A percentile compares a stretch with the other conserved stretches of the same genome.
Evolutionary conservation across 2,888 invertebrate genomes (phyloP).

Genomic region (Pammene fasciana): DNA sequence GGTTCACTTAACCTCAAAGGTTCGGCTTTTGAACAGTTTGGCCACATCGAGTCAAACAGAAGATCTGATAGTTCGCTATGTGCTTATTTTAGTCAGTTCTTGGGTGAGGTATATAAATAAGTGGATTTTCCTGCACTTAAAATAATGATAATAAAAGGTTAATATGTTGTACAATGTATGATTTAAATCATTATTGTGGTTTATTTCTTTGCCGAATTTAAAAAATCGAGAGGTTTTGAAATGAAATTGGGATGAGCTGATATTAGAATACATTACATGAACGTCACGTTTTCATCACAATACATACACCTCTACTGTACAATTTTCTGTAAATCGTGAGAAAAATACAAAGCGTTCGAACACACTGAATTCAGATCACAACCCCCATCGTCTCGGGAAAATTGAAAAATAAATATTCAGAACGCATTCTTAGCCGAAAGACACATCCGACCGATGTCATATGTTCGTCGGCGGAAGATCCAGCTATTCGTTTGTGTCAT

Average conservation of each 20-base stretch:
- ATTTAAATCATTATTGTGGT: too few species aligned
- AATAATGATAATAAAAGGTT: too few species aligned
- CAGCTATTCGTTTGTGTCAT: slow-evolving; percentile 9
- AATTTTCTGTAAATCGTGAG: slow-evolving; percentile 27
- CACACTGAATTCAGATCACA: slow-evolving; percentile 55
- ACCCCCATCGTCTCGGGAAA: slow-evolving; percentile 51
- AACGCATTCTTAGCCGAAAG: slow-evolving; percentile 51
- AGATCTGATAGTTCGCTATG: slow-evolving; percentile 13
- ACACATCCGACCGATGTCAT: slow-evolving; percentile 53
- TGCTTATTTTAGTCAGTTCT: neutral
- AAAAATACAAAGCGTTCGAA: slow-evolving; percentile 40
- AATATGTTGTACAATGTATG: too few species aligned
- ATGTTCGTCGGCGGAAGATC: slow-evolving; percentile 42
- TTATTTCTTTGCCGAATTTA: too few species aligned
- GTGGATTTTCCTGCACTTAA: too few species aligned
- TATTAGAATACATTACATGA: neutral
- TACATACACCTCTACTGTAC: slow-evolving; percentile 2
- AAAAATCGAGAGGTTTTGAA: too few species aligned
- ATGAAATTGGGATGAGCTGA: neutral
- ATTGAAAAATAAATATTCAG: slow-evolving; percentile 74
- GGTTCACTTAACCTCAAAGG: slow-evolving; percentile 28
- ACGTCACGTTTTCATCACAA: slow-evolving; percentile 6
- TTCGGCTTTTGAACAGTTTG: slow-evolving; percentile 6
- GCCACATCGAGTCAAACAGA: slow-evolving; percentile 12
- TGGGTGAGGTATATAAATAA: too few species aligned